Percentiles rank a stretch among this genome's conserved stretches.
These are phyloP conservation scores for Morinoia aosen DNA, from an alignment of 2,888 invertebrate genomes.

Conservation along the genomic window DNA sequence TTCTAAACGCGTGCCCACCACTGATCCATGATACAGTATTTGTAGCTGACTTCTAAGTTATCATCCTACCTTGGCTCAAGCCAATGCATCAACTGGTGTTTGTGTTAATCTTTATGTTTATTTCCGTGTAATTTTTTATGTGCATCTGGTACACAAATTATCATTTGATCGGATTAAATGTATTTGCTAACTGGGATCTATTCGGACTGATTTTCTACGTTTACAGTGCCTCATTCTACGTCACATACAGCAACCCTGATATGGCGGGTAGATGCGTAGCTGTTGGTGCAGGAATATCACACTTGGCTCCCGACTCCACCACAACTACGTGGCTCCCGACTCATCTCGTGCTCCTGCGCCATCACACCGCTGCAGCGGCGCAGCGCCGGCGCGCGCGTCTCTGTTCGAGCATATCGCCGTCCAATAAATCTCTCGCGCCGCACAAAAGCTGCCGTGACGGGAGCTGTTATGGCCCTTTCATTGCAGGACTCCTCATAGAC, in stretches of 20 bases:
- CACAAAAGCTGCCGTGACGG: constrained; percentile 40
- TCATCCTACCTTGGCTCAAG: no score
- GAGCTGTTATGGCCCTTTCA: constrained; percentile 26
- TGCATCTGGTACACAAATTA: no score
- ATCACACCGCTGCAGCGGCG: background rate
- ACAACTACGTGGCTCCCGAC: background rate
- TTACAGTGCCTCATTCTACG: background rate
- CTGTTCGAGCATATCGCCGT: constrained; percentile 17
- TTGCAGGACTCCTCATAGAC: constrained; percentile 14
- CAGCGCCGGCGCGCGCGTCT: background rate
- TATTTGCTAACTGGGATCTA: background rate
- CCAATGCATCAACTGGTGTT: no score
- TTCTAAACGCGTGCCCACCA: no score
- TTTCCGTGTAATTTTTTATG: no score
- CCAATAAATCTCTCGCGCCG: constrained; percentile 14
- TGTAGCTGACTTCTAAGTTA: no score
- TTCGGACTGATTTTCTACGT: background rate
- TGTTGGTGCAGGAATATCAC: background rate
- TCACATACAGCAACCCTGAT: background rate
- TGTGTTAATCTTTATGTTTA: no score
- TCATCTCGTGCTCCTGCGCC: background rate
- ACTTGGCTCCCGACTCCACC: no score
- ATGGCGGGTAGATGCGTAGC: background rate
- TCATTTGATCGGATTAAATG: background rate
- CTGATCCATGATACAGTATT: no score